phyloP scores from a whole-genome alignment of 2,888 invertebrate species.

The Melolontha melolontha region DNA sequence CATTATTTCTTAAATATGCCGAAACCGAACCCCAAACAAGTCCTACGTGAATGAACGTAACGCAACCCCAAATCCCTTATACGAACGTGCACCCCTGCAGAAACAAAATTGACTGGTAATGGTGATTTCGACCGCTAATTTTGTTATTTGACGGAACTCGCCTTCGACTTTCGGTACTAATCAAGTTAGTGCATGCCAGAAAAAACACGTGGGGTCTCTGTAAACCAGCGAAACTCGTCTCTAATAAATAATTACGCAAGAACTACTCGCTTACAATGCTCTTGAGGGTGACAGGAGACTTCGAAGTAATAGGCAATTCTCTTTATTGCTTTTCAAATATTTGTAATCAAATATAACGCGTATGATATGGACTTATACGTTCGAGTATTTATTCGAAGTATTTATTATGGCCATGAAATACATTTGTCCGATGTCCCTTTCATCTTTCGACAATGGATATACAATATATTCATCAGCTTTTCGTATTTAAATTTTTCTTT shows the following conservation, averaged over 20 bases:
- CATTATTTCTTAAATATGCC: not conserved
- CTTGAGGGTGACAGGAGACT: not conserved
- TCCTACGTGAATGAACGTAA: not conserved
- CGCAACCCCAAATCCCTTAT: not conserved
- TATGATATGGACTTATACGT: slow-evolving; percentile 6
- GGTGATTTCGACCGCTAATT: slow-evolving; percentile 49
- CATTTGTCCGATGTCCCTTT: no score
- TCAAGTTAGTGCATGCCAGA: slow-evolving; percentile 48
- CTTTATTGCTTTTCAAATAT: slow-evolving; percentile 10
- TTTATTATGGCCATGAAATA: no score
- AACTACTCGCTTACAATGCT: not conserved
- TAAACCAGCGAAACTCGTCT: not conserved
- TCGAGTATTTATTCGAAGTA: no score
- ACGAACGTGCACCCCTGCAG: not conserved
- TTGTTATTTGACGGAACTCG: slow-evolving; percentile 47
- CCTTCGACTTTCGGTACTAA: slow-evolving; percentile 47
- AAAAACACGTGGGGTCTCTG: slow-evolving; percentile 42
- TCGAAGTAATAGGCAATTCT: slow-evolving; percentile 30
- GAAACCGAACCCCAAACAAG: slow-evolving; percentile 16
- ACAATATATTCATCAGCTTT: no score
- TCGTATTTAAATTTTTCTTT: no score
- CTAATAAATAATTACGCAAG: not conserved
- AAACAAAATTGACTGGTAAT: slow-evolving; percentile 38
- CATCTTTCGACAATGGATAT: no score
- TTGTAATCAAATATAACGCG: slow-evolving; percentile 10